Evolutionary conservation across 2,797 vertebrate species (phyloP).

Genomic region (Parauchenoglanis punctatus): DNA sequence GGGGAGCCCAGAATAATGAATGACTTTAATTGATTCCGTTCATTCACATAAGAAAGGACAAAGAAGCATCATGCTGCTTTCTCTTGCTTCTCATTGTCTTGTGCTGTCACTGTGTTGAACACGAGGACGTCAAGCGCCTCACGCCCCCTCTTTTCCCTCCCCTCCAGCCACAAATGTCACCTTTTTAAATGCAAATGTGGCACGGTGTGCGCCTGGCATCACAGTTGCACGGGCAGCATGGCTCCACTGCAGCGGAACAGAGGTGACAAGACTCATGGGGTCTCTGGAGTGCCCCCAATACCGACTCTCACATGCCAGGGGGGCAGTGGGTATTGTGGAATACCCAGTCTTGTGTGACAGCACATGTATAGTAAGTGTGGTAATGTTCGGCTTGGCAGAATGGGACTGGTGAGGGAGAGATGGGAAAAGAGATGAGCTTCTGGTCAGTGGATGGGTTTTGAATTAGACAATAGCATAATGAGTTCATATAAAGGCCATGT

Average conservation of each 20-base stretch:
- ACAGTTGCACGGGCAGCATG: conserved; percentile 15
- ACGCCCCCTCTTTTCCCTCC: not conserved
- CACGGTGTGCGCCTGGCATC: conserved; percentile 56
- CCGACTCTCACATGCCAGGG: not conserved
- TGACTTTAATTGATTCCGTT: conserved; percentile 35
- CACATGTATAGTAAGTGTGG: conserved; percentile 29
- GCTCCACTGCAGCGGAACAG: not conserved
- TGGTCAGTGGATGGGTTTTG: conserved; percentile 23
- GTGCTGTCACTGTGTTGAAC: conserved; percentile 51
- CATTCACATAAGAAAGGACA: conserved; percentile 30
- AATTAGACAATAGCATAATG: conserved; percentile 15
- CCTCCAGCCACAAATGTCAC: conserved; percentile 71
- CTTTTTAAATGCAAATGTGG: conserved; percentile 80
- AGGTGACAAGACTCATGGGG: conserved; percentile 41
- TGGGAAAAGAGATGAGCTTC: conserved; percentile 23
- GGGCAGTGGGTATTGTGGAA: not conserved
- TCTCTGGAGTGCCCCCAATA: conserved; percentile 33
- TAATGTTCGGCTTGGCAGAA: conserved; percentile 24
- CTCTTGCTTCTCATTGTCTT: conserved; percentile 53
- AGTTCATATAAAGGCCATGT: not conserved
- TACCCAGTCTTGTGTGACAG: conserved; percentile 34
- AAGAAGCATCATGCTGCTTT: conserved; percentile 61
- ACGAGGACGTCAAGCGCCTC: conserved; percentile 48
- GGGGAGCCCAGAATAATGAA: conserved; percentile 11
- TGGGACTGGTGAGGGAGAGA: conserved; percentile 14